Evolutionary conservation across 2,888 invertebrate species (phyloP).

Genomic region (Norana najaformis): DNA sequence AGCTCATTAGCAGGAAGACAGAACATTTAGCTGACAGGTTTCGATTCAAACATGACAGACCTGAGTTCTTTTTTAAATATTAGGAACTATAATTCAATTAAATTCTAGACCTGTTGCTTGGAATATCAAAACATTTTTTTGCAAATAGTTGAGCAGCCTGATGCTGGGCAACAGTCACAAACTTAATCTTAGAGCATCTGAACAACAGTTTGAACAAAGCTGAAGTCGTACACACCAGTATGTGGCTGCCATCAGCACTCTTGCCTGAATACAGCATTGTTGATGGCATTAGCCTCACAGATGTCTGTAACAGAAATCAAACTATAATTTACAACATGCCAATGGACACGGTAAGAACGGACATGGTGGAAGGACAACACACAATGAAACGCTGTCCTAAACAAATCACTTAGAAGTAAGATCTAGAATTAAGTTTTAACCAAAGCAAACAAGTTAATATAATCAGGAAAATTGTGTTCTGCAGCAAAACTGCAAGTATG

Average conservation of each 20-base stretch:
- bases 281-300: slow-evolving; percentile 66
- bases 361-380: too few relatives aligned
- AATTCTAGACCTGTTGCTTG: background rate
- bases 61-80: too few relatives aligned
- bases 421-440: too few relatives aligned
- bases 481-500: too few relatives aligned
- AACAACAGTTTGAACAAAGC: background rate
- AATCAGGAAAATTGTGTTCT: too few relatives aligned
- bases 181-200: background rate
- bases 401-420: too few relatives aligned
- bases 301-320: slow-evolving; percentile 56
- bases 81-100: background rate
- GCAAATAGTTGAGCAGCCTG: background rate
- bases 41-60: too few relatives aligned
- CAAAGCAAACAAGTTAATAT: too few relatives aligned
- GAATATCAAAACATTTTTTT: background rate
- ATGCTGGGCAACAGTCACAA: background rate
- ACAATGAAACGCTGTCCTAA: too few relatives aligned
- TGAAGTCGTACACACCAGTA: slow-evolving; percentile 58
- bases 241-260: slow-evolving; percentile 64
- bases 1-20: background rate
- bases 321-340: too few relatives aligned
- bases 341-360: too few relatives aligned
- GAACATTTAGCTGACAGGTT: too few relatives aligned
- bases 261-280: slow-evolving; percentile 67